phyloP scores from a whole-genome alignment of 2,113 vertebrate species.

The Patagioenas fasciata region DNA sequence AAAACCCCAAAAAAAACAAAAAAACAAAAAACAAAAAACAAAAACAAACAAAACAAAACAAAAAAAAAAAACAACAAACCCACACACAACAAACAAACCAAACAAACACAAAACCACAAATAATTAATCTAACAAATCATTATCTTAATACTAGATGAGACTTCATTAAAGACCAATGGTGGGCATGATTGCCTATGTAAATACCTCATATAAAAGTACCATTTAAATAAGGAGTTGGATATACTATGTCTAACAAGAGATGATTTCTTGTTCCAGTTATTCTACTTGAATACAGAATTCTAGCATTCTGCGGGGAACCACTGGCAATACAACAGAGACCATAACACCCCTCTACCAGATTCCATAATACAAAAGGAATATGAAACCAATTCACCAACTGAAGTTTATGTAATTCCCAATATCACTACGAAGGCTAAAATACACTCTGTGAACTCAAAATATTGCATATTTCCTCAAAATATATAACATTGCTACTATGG shows the following conservation, averaged over 20 bases:
- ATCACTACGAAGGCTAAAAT: not conserved
- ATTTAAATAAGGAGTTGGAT: not conserved
- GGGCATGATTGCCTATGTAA: not conserved
- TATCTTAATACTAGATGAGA: not conserved
- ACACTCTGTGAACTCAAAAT: not conserved
- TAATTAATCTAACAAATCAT: not conserved
- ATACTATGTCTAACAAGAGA: not conserved
- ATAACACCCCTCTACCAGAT: not conserved
- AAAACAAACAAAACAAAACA: too few relatives aligned
- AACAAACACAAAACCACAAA: not conserved
- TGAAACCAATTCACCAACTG: not conserved
- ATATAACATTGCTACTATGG: not conserved
- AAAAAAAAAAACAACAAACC: too few relatives aligned
- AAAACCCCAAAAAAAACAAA: not conserved
- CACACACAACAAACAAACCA: too few relatives aligned
- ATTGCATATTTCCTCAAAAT: not conserved
- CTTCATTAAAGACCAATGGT: not conserved
- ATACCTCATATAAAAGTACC: not conserved
- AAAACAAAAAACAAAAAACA: too few relatives aligned
- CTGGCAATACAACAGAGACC: not conserved
- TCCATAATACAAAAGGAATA: not conserved
- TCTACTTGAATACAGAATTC: not conserved
- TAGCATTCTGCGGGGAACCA: not conserved
- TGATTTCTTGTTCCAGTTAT: not conserved
- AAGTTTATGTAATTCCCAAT: not conserved